Conservation (phyloP, 2,888 invertebrate genomes). For the Onthophagus sagittarius region DNA sequence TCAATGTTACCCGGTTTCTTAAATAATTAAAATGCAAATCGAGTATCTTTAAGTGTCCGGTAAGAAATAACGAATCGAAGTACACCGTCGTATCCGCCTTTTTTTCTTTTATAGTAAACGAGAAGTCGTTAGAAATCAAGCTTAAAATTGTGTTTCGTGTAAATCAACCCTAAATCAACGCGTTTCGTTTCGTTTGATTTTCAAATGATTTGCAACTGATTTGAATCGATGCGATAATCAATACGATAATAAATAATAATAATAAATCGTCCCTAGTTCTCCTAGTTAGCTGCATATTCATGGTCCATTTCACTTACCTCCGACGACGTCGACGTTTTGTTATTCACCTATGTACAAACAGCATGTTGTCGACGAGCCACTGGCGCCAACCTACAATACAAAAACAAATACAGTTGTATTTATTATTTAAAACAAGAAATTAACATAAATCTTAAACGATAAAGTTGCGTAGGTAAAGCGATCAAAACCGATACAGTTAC, state of each 20-base stretch:
- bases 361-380: background rate
- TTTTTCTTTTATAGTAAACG: too few species aligned
- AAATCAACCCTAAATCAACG: too few species aligned
- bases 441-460: too few species aligned
- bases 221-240: too few species aligned
- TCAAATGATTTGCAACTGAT: too few species aligned
- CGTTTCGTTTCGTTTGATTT: too few species aligned
- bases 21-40: background rate
- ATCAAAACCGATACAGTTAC: background rate
- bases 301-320: background rate
- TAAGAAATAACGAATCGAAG: too few species aligned
- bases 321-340: background rate
- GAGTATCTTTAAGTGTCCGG: background rate
- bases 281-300: background rate
- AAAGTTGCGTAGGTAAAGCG: background rate
- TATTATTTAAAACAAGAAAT: too few species aligned
- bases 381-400: background rate
- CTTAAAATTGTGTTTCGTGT: too few species aligned
- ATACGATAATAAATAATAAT: background rate
- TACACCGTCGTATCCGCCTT: too few species aligned
- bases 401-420: background rate
- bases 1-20: background rate
- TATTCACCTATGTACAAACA: background rate
- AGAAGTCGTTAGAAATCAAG: too few species aligned
- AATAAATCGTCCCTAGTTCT: background rate